phyloP scores from a whole-genome alignment of 2,797 vertebrate species.

The Phataginus tetradactyla region DNA sequence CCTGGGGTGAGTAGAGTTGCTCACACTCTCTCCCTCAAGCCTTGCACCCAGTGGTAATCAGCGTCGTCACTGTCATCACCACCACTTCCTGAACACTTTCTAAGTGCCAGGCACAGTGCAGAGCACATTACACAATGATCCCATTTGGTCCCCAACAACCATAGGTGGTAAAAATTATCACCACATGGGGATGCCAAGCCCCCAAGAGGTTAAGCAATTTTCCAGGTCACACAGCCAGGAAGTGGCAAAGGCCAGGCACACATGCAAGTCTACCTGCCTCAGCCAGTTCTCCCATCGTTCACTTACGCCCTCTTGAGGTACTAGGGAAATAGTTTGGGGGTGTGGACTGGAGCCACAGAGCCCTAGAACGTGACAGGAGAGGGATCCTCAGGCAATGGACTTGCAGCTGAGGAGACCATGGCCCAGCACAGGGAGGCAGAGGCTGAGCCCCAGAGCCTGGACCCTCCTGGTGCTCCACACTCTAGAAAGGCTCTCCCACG shows the following conservation, averaged over 20 bases:
- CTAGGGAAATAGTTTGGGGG: background rate
- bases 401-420: background rate
- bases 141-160: background rate
- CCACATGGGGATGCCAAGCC: background rate
- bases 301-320: fast-evolving
- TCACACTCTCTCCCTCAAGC: background rate
- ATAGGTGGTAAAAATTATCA: background rate
- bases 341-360: background rate
- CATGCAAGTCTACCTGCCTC: background rate
- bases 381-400: background rate
- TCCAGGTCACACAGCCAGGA: background rate
- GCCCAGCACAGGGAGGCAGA: background rate
- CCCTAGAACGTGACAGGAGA: background rate
- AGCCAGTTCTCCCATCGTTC: background rate
- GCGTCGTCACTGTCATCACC: fast-evolving
- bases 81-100: background rate
- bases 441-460: background rate
- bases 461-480: background rate
- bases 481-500: background rate
- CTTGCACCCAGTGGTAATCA: fast-evolving
- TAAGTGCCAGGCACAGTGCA: background rate
- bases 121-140: background rate
- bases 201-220: background rate
- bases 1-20: fast-evolving
- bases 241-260: background rate